These are phyloP conservation scores for Malurus cyaneus DNA, from an alignment of 2,113 vertebrate genomes.

Conservation along the genomic window DNA sequence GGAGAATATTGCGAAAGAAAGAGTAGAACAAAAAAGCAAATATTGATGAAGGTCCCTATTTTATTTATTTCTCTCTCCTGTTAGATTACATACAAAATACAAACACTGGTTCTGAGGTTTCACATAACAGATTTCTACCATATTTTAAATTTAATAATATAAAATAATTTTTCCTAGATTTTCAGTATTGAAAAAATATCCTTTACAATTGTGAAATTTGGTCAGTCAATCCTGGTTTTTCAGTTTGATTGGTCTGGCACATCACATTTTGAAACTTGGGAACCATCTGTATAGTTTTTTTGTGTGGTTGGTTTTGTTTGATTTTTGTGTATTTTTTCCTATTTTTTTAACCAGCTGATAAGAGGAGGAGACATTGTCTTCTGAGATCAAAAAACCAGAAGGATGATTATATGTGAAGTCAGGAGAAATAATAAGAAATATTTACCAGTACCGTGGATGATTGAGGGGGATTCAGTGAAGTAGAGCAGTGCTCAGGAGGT, in stretches of 20 bases:
- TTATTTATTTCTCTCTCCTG: neutral
- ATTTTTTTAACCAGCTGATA: fast-evolving
- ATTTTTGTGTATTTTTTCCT: neutral
- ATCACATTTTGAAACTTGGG: neutral
- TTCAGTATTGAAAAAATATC: neutral
- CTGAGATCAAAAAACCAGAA: neutral
- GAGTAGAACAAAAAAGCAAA: neutral
- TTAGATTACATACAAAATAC: neutral
- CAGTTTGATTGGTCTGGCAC: neutral
- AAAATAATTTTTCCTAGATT: neutral
- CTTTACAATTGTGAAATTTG: neutral
- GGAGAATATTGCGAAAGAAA: neutral
- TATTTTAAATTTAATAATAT: neutral
- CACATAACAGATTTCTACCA: neutral
- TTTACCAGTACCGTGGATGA: neutral
- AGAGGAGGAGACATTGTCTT: neutral
- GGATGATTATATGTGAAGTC: neutral
- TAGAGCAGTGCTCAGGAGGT: neutral
- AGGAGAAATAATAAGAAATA: neutral
- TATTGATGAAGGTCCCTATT: neutral
- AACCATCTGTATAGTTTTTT: fast-evolving
- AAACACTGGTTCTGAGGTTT: neutral
- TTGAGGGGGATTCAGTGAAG: neutral
- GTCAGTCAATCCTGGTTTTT: neutral
- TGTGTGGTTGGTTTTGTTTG: too few species aligned